phyloP scores from a whole-genome alignment of 2,888 invertebrate species.

The Agrochola lychnidis region DNA sequence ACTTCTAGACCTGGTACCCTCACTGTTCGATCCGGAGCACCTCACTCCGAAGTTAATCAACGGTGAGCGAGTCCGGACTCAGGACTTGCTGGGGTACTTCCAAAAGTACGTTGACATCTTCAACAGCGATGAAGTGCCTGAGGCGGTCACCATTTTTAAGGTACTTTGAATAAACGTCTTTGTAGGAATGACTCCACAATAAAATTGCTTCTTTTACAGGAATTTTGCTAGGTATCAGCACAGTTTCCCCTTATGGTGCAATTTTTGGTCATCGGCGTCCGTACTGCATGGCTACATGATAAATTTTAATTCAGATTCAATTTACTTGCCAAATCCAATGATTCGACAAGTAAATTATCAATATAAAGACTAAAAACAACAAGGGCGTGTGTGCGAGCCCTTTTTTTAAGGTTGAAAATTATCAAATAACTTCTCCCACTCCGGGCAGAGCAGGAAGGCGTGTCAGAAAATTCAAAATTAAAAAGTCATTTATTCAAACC shows the following conservation, averaged over 20 bases:
- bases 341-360: too few species aligned
- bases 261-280: neutral
- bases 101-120: constrained; percentile 99
- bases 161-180: constrained; percentile 6
- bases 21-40: constrained; percentile 95
- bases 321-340: neutral
- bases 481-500: too few species aligned
- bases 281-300: too few species aligned
- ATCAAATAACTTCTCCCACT: too few species aligned
- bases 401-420: too few species aligned
- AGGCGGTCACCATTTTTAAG: constrained; percentile 99
- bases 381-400: too few species aligned
- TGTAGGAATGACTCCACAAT: too few species aligned
- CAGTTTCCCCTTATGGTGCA: neutral
- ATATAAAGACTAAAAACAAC: neutral
- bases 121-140: constrained; percentile 98
- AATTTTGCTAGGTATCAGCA: neutral
- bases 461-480: too few species aligned
- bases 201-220: neutral
- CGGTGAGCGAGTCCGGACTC: constrained; percentile 96
- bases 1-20: constrained; percentile 95
- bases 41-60: constrained; percentile 97
- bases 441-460: too few species aligned
- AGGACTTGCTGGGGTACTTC: constrained; percentile 98
- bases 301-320: neutral